Conservation (phyloP, 64 coral and sea anemone species). For the Platygyra sinensis region DNA sequence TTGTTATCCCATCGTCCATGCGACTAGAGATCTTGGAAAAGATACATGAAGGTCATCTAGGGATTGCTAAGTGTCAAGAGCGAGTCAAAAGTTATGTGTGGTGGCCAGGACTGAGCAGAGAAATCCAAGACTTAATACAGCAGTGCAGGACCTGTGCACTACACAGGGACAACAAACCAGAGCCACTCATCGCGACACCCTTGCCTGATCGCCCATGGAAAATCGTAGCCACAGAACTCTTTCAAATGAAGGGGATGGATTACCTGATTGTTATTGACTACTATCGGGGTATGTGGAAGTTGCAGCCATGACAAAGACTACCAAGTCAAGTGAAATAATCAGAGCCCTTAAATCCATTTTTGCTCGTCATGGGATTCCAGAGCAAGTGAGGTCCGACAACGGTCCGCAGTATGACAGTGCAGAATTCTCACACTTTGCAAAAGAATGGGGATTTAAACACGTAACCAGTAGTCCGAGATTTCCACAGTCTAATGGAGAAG, state of each 20-base stretch:
- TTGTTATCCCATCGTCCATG: conserved; percentile 65
- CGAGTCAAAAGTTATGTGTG: conserved; percentile 63
- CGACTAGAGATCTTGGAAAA: conserved; percentile 52
- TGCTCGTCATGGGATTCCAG: not conserved
- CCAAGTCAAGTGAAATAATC: not conserved
- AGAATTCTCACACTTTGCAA: conserved; percentile 1
- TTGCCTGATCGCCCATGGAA: conserved; percentile 35
- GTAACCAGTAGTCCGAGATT: not conserved
- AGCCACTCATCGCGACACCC: not conserved
- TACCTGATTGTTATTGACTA: conserved; percentile 12
- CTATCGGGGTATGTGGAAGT: conserved; percentile 13
- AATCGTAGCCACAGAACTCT: conserved; percentile 6
- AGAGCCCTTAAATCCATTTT: not conserved
- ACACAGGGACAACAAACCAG: not conserved
- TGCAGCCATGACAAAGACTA: not conserved
- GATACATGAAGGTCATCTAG: conserved; percentile 58
- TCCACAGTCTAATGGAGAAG: conserved; percentile 36
- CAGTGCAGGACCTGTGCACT: conserved; percentile 19
- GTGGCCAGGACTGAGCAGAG: conserved; percentile 57
- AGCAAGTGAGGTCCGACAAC: not conserved
- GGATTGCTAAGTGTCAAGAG: conserved; percentile 51
- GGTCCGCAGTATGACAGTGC: not conserved
- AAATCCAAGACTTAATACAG: conserved; percentile 37
- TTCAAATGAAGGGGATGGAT: not conserved
- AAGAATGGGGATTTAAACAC: conserved; percentile 1